Base-by-base conservation (phyloP, 2,113 vertebrate species). In the Danionella cerebrum region DNA sequence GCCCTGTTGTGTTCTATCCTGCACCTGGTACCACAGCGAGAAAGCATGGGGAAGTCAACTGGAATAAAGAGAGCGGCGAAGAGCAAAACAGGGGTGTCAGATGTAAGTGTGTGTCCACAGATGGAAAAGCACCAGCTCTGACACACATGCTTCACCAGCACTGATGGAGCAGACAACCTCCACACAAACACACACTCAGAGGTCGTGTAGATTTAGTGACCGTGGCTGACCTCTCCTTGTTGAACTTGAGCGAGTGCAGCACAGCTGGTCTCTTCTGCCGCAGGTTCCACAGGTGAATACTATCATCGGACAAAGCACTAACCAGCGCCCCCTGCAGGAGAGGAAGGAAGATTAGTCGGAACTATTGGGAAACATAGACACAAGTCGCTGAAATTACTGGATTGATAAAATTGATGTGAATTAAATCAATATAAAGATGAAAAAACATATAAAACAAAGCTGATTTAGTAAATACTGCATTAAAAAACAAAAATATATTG, bases 191-290 rank as follows among this genome's bases (percentile, higher is more conserved):
- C 22, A 63, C 12, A 18, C 27, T 31, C 39, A 60, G 39, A 42
- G 39, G 24, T 42, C 27, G 24, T 44, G 57, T 42, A 29, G 39
- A 44, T 29, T 7, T 44, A 18, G 16, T 22, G 29, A 64, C n/a
- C 42, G 12, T 42, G 16, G 24, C 47, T 75, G 35, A 98, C 96
- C 95, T 92, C 91, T 99, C 96, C 88, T 84, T 88, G 88, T 90
- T 98, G 85, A 99, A 99, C 85, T 98, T 99, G 50, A 99, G 92
- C 1, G 96, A 99, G 82, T 99, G 96, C 65, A 99, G 88, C 76
- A 99, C 90, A 71, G 96, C 96, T 39, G 96, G 96, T 83, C 96
- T 93, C 85, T 98, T 99, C 81, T 99, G 96, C 86, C 96, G 92
- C 78, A 99, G 88, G 84, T 99, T 99, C 96, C 96, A 99, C 76